These are phyloP conservation scores for Phycodurus eques DNA, from an alignment of 2,113 vertebrate species.

Conservation along the genomic window DNA sequence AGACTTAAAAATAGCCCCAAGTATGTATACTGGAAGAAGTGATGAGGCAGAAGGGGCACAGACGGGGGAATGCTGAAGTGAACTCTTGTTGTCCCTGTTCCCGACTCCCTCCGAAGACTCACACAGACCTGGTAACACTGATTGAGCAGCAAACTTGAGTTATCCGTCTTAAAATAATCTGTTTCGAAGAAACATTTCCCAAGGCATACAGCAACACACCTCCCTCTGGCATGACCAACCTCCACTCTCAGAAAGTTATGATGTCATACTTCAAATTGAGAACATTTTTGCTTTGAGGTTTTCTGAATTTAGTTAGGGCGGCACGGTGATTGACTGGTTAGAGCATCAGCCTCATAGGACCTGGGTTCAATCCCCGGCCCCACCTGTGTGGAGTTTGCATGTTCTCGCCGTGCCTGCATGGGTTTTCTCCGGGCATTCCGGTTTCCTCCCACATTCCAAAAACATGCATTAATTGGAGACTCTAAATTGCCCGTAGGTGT, in stretches of 20 bases:
- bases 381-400: too few species aligned
- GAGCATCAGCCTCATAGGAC: too few species aligned
- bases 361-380: too few species aligned
- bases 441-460: too few species aligned
- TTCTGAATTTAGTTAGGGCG: not conserved
- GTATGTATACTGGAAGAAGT: constrained; percentile 32
- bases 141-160: constrained; percentile 25
- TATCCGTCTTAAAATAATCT: constrained; percentile 34
- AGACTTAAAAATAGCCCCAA: not conserved
- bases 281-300: constrained; percentile 4
- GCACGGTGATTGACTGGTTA: too few species aligned
- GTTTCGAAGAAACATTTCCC: constrained; percentile 3
- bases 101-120: constrained; percentile 30
- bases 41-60: constrained; percentile 17
- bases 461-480: too few species aligned
- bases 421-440: too few species aligned
- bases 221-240: not conserved
- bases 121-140: constrained; percentile 46
- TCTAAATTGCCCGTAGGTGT: too few species aligned
- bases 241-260: not conserved
- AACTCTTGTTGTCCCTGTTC: constrained; percentile 15
- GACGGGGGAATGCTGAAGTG: constrained; percentile 31
- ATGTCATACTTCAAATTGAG: constrained; percentile 11
- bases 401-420: too few species aligned
- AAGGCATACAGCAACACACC: not conserved